Base-by-base conservation (phyloP, 2,888 invertebrate species). In the Tineola bisselliella region DNA sequence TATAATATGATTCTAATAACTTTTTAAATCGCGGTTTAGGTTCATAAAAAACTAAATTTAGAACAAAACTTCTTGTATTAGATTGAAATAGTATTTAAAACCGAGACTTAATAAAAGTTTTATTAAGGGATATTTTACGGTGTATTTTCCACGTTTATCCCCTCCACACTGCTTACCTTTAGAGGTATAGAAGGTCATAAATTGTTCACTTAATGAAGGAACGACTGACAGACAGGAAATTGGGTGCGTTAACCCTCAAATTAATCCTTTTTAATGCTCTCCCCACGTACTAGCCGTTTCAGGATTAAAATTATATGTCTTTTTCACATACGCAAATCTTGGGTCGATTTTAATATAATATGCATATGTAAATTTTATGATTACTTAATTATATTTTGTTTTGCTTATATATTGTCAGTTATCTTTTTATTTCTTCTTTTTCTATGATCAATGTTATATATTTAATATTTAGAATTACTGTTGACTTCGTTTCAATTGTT, bases 191-290 rank as follows among this genome's bases (percentile, higher is more conserved):
- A n/a, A n/a, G 54, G 58, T 62, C 61, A 66, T 65, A 65, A 67
- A 66, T 66, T 66, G 63, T 65, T 66, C 63, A 64, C 52, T 62
- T 63, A 66, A 63, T 66, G 65, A 64, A 65, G 62, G 60, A 44
- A 62, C 61, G 61, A 61, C 56, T 63, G 67, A 65, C 68, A 66
- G 65, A 61, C 52, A 63, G 67, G 68, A 66, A 68, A 68, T 68
- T 68, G 65, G 63, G 64, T 63, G 61, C 63, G 64, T 64, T 64
- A 52, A 62, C 62, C 66, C 63, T 63, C 62, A 61, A 63, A 66
- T 65, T 65, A 65, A 65, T 62, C 62, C 64, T 65, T 64, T 63
- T 44, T 61, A 59, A 61, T 58, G 61, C 58, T 48, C 25, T 19
- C 56, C 48, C 15, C 18, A 25, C 15, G 58, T 58, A 58, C 58